Percentiles rank a stretch among this genome's conserved stretches.
Evolutionary conservation across 2,888 invertebrate species (phyloP).

Genomic region (Acronicta alni): DNA sequence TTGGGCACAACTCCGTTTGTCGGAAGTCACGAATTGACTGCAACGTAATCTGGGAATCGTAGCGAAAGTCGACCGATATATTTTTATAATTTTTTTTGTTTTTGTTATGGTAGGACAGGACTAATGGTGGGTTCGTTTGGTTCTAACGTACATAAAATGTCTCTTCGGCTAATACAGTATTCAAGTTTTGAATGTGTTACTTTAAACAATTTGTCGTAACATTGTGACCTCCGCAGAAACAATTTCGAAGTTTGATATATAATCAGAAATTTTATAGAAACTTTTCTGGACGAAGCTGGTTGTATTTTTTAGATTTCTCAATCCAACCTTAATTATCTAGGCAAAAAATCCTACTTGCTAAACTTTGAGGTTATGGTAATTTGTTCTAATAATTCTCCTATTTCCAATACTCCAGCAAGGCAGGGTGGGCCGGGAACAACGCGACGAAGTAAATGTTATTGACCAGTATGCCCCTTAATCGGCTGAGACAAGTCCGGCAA

Average conservation of each 20-base stretch:
- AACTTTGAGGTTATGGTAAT: too few relatives aligned
- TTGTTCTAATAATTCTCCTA: neutral
- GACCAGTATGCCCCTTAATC: conserved; percentile 34
- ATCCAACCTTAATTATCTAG: too few relatives aligned
- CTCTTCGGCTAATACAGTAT: neutral
- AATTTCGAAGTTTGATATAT: too few relatives aligned
- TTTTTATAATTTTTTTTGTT: conserved; percentile 20
- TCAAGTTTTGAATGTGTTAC: neutral
- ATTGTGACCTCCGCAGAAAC: too few relatives aligned
- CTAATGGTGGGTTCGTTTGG: conserved; percentile 9
- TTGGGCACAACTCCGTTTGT: conserved; percentile 57
- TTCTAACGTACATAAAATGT: neutral
- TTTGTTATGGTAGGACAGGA: conserved; percentile 11
- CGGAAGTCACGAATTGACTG: conserved; percentile 62
- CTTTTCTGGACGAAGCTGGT: too few relatives aligned
- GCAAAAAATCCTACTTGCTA: too few relatives aligned
- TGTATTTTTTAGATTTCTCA: too few relatives aligned
- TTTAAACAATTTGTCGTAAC: neutral
- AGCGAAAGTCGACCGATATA: conserved; percentile 44
- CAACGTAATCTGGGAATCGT: conserved; percentile 55
- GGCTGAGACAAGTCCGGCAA: conserved; percentile 55
- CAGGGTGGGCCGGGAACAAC: neutral
- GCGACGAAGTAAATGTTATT: conserved; percentile 4
- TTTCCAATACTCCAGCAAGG: neutral
- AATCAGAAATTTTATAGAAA: too few relatives aligned